Evolutionary conservation across 2,888 invertebrate genomes (phyloP), one percentile per base, ranked within the genome.

Genomic region (Lochmaea capreae): DNA sequence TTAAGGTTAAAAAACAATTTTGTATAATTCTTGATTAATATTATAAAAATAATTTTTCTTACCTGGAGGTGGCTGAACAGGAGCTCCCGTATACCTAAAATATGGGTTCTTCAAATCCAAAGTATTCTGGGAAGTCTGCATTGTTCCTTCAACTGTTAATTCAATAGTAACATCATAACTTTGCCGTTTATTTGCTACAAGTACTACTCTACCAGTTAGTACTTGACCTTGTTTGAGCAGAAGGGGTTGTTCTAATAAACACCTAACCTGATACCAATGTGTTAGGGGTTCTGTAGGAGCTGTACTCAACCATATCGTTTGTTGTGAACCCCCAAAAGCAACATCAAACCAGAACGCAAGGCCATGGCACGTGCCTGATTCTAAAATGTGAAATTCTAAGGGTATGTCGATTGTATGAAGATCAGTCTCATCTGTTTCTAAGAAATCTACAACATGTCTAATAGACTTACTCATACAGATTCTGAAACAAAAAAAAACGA

Each of bases 341-440:
- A 99, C 98, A 88, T 99, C 98, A 87, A 99, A 99, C 99, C 99
- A 99, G 89, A 99, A 99, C 18, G 99, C 99, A 78, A 99, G 89
- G 1, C 99, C 99, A 84, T 99, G 99, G 79, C 98, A 95, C 66
- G 97, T 96, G 39, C 97, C 98, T 0, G 97, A 95, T 87, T 97
- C 96, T 81, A 95, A 90, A 81, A 98, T 90, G 83, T 95, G 95
- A 89, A 98, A 99, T 87, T 96, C 94, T 77, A 99, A 91, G 62
- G 98, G 98, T 83, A 99, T 96, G 87, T 97, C 95, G 86, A 99
- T 98, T 83, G 93, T 92, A 87, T 99, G 97, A 82, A 99, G 91
- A 87, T 98, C 98, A 81, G 94, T 93, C 89, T 99, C 99, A 83
- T 94, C 92, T 58, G 98, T 97, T 82, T 93, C 93, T 82, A 94